Base-by-base conservation (phyloP, 2,113 vertebrate species). In the Pluvialis apricaria region DNA sequence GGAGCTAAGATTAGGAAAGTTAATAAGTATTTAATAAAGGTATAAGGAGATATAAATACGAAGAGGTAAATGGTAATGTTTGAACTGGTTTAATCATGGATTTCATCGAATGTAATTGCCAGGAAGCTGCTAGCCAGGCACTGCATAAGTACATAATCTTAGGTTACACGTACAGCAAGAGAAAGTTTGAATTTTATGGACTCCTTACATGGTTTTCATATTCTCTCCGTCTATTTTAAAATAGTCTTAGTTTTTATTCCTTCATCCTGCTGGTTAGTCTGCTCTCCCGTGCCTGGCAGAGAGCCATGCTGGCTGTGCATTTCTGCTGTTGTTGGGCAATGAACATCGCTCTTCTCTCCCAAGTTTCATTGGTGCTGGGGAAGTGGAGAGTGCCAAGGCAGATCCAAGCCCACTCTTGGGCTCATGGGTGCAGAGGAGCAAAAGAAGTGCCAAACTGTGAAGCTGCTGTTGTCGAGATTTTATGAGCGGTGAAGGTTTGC, bases 1-100 rank as follows among this genome's bases (percentile, higher is more conserved):
- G 85, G 75, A 93, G 55, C 38, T 66, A 92, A 93, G 62, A 90
- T 92, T 90, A 92, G 60, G 85, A 29, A 81, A 88, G 47, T 51
- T 95, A 90, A 54, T 79, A 94, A 90, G 49, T 92, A 55, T 60
- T 86, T 96, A 93, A 92, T 90, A 96, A 83, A 92, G 42, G 71
- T 44, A 54, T 77, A 61, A 88, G 64, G 51, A 86, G 31, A 70
- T 92, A 72, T 86, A 96, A 94, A 92, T 93, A 90, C 36, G 52
- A 92, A 90, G 76, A 70, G 20, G 47, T 88, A 90, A 83, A 83
- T 34, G 42, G 26, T 69, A 58, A 47, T 73, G 55, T 91, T 94
- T 92, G 94, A 92, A 75, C 45, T n/a, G 49, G 65, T 96, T 88
- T 95, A 76, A 58, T 92, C 40, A 44, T 57, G 34, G 55, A 91